phyloP scores from a whole-genome alignment of 2,888 invertebrate species.

The Nymphalis c-album region DNA sequence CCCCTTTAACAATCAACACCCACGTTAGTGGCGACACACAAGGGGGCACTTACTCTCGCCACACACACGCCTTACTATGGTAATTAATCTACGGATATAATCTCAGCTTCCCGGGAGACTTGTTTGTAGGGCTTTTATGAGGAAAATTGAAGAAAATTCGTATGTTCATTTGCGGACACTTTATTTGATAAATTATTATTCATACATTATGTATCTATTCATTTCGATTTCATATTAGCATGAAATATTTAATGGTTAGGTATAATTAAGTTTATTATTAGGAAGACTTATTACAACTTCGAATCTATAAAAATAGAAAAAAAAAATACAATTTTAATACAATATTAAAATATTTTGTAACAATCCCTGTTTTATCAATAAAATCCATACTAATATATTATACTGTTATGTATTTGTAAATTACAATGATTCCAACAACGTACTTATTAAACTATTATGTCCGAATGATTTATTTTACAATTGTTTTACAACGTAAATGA shows the following conservation, averaged over 20 bases:
- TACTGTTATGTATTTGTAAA: background rate
- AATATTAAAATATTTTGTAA: background rate
- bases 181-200: conserved; percentile 29
- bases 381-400: conserved; percentile 1
- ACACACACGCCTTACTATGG: conserved; percentile 23
- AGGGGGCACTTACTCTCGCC: conserved; percentile 13
- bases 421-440: conserved; percentile 1
- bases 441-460: conserved; percentile 5
- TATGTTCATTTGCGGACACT: conserved; percentile 30
- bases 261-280: background rate
- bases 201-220: conserved; percentile 18
- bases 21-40: conserved; percentile 26
- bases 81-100: conserved; percentile 38
- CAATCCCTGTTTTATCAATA: background rate
- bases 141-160: conserved; percentile 22
- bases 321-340: conserved; percentile 1
- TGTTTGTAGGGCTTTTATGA: conserved; percentile 11
- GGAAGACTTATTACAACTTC: background rate
- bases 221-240: background rate
- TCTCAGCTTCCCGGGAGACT: conserved; percentile 69
- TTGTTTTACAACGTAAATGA: conserved; percentile 12
- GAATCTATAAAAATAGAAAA: background rate
- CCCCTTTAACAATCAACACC: conserved; percentile 84
- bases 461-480: conserved; percentile 7
- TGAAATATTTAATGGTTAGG: background rate